Evolutionary conservation across 1,140 invertebrate species (phyloP).

Genomic region (Acyrthosiphon pisum): DNA sequence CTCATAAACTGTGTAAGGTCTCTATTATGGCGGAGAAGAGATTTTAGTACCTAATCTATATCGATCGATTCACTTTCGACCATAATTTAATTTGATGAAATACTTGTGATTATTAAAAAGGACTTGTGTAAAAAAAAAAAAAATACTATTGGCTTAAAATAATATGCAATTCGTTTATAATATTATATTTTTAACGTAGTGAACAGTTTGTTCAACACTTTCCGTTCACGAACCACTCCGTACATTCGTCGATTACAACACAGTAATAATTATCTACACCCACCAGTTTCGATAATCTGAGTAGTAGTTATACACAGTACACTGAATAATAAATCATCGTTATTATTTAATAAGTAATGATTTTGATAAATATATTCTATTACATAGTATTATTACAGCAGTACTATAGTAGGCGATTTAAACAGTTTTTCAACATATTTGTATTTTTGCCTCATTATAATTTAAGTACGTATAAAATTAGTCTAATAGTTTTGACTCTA

Average conservation of each 20-base stretch:
- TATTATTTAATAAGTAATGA: background rate
- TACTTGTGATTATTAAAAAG: background rate
- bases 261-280: no score
- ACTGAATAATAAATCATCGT: background rate
- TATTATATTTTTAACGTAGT: background rate
- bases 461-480: background rate
- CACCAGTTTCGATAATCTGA: background rate
- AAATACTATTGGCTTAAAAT: background rate
- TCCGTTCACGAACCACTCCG: no score
- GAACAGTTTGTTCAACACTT: no score
- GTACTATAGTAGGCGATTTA: background rate
- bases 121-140: background rate
- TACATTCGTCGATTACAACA: no score
- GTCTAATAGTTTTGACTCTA: background rate
- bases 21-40: background rate
- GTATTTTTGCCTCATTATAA: no score
- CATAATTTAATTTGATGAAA: background rate
- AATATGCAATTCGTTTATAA: background rate
- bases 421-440: background rate
- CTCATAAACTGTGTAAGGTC: background rate
- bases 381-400: background rate
- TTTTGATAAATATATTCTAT: background rate
- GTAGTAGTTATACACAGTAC: background rate
- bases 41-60: background rate
- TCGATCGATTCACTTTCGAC: background rate